phyloP scores from a whole-genome alignment of 1,140 invertebrate genomes.

The Drosophila lacertosa region DNA sequence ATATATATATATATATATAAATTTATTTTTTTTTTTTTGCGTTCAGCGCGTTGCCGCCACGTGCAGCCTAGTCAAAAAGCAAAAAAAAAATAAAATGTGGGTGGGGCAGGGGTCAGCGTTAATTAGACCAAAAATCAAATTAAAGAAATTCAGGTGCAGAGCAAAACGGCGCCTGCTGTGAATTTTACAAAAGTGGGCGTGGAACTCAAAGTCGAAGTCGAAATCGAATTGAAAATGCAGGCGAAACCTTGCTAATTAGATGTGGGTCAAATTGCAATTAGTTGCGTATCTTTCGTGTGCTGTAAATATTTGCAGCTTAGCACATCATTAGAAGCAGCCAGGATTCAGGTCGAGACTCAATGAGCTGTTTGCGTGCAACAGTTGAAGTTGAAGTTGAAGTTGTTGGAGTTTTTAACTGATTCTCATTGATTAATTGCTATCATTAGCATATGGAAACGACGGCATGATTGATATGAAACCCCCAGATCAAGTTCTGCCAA shows the following conservation, averaged over 20 bases:
- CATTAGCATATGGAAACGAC: constrained; percentile 79
- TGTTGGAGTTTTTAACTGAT: constrained; percentile 67
- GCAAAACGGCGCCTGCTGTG: not conserved
- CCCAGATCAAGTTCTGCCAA: constrained; percentile 8
- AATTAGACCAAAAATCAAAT: constrained; percentile 9
- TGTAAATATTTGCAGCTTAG: constrained; percentile 41
- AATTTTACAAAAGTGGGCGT: not conserved
- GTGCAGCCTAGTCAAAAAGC: constrained; percentile 2
- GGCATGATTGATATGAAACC: constrained; percentile 74
- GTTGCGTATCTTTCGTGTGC: constrained; percentile 3
- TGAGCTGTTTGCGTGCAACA: constrained; percentile 74
- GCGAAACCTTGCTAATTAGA: constrained; percentile 27
- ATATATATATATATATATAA: no score
- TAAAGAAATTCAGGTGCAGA: not conserved
- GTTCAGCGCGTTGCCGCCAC: not conserved
- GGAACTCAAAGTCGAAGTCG: not conserved
- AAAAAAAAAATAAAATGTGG: no score
- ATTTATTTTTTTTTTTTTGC: no score
- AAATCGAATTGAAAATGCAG: not conserved
- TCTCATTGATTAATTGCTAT: constrained; percentile 80
- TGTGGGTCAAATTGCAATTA: constrained; percentile 56
- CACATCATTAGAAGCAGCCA: constrained; percentile 52
- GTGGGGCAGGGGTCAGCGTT: constrained; percentile 2
- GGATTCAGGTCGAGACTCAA: constrained; percentile 44
- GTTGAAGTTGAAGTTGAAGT: no score